Percentiles rank a stretch among this genome's conserved stretches.
phyloP scores from a whole-genome alignment of 2,113 vertebrate species.

The Hiodon tergisus region DNA sequence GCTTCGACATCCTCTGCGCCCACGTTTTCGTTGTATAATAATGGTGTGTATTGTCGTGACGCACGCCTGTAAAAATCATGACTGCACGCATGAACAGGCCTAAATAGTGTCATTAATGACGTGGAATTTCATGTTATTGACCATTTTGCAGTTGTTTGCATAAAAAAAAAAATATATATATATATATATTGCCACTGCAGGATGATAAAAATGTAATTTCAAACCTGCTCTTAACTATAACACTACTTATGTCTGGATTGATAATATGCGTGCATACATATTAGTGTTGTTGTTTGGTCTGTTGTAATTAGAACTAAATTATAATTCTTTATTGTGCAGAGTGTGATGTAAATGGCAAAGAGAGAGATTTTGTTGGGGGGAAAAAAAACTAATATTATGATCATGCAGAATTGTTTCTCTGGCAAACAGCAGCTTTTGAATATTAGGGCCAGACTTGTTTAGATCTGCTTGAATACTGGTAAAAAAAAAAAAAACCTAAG shows the following conservation, averaged over 20 bases:
- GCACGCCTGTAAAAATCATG: not conserved
- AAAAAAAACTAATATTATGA: too few relatives aligned
- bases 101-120: not conserved
- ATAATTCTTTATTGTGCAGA: not conserved
- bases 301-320: not conserved
- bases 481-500: too few relatives aligned
- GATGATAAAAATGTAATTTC: too few relatives aligned
- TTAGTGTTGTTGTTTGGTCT: not conserved
- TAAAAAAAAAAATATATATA: not conserved
- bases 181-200: not conserved
- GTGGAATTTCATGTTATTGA: too few relatives aligned
- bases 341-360: not conserved
- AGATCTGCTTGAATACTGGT: too few relatives aligned
- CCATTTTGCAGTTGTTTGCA: not conserved
- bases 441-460: too few relatives aligned
- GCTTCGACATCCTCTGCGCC: not conserved
- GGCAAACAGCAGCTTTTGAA: too few relatives aligned
- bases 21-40: conserved; percentile 5
- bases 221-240: too few relatives aligned
- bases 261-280: not conserved
- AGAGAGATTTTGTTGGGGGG: too few relatives aligned
- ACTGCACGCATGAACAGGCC: not conserved
- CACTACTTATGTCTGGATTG: too few relatives aligned
- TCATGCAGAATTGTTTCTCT: too few relatives aligned
- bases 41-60: not conserved